Evolutionary conservation across 1,140 invertebrate genomes (phyloP).

Genomic region (Elymnias hypermnestra): DNA sequence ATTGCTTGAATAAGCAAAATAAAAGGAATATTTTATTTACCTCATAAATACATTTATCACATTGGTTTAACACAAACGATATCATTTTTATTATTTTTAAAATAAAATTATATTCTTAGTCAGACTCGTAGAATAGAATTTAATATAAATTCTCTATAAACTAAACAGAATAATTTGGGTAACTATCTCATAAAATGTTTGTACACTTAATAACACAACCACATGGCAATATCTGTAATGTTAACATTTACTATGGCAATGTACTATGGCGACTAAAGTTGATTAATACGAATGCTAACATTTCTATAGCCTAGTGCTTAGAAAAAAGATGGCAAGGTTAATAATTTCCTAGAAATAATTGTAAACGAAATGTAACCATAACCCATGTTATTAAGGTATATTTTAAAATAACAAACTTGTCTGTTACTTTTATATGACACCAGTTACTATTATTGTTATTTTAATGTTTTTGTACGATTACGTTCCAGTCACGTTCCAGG

Average conservation of each 20-base stretch:
- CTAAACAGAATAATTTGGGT: constrained; percentile 60
- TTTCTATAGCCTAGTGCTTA: no score
- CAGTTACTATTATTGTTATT: no score
- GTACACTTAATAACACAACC: constrained; percentile 65
- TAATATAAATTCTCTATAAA: constrained; percentile 65
- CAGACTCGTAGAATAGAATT: constrained; percentile 67
- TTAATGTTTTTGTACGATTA: no score
- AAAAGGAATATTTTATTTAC: constrained; percentile 40
- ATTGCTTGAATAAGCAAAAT: constrained; percentile 14
- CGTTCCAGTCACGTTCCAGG: no score
- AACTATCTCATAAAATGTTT: constrained; percentile 55
- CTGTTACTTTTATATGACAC: no score
- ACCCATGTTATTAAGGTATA: no score
- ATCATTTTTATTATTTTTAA: constrained; percentile 41
- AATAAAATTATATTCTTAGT: constrained; percentile 58
- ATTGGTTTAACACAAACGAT: constrained; percentile 40
- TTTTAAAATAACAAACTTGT: no score
- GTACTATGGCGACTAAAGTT: constrained; percentile 33
- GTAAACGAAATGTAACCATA: no score
- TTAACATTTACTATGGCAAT: constrained; percentile 55
- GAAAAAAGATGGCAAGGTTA: no score
- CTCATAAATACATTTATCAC: constrained; percentile 69
- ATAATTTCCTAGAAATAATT: no score
- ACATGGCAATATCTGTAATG: constrained; percentile 48
- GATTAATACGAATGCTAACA: not conserved